These are phyloP conservation scores for Belonocnema kinseyi DNA, from an alignment of 1,140 invertebrate species.

Conservation along the genomic window DNA sequence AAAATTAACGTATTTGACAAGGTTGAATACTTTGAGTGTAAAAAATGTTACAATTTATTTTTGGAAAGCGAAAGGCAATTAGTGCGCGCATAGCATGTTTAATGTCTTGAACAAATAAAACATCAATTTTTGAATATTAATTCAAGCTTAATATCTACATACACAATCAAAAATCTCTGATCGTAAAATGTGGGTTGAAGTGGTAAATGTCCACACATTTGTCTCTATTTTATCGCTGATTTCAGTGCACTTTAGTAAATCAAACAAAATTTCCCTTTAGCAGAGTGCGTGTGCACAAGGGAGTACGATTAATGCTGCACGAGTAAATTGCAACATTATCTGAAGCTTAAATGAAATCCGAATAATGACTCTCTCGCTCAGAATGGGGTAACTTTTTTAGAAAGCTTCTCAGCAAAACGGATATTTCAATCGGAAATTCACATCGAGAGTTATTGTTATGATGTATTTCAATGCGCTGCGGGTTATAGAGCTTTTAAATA, in stretches of 20 bases:
- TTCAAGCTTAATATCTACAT: neutral
- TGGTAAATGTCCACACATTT: neutral
- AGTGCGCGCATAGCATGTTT: too few species aligned
- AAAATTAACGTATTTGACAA: too few species aligned
- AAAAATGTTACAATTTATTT: too few species aligned
- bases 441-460: too few species aligned
- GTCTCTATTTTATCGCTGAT: neutral
- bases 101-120: too few species aligned
- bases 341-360: slow-evolving; percentile 9
- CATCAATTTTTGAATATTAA: neutral
- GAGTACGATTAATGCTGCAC: slow-evolving; percentile 9
- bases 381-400: neutral
- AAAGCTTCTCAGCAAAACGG: neutral
- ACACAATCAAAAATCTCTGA: neutral
- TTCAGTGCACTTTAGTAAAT: slow-evolving; percentile 12
- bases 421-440: neutral
- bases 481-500: too few species aligned
- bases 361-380: neutral
- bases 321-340: slow-evolving; percentile 22
- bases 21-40: too few species aligned
- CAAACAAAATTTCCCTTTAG: slow-evolving; percentile 10
- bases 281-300: neutral
- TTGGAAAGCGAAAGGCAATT: too few species aligned
- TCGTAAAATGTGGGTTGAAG: slow-evolving; percentile 4
- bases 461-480: too few species aligned